These are phyloP conservation scores for Salmo trutta DNA, from an alignment of 2,797 vertebrate species.

Conservation along the genomic window DNA sequence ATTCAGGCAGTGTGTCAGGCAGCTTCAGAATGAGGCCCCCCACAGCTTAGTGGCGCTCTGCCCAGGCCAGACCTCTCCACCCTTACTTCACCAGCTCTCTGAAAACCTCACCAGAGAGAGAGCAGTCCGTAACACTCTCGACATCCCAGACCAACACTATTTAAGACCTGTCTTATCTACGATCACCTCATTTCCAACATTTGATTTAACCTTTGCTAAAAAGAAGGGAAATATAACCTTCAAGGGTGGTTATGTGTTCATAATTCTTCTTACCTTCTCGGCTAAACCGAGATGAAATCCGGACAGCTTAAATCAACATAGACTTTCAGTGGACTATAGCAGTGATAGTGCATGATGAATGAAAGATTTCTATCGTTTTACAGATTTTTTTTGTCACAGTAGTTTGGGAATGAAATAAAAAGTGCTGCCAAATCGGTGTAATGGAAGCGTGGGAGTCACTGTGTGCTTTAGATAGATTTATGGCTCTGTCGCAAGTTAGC, in stretches of 20 bases:
- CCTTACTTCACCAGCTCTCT: conserved; percentile 18
- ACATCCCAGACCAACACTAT: conserved; percentile 25
- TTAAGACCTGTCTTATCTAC: conserved; percentile 42
- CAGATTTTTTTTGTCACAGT: conserved; percentile 18
- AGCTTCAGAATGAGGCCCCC: conserved; percentile 41
- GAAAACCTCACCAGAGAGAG: neutral
- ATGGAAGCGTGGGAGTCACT: conserved; percentile 12
- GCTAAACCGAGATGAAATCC: conserved; percentile 56
- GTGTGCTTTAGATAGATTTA: conserved; percentile 57
- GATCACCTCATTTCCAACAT: conserved; percentile 31
- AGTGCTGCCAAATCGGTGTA: no score
- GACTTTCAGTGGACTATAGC: conserved; percentile 47
- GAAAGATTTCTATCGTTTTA: conserved; percentile 54
- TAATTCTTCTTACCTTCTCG: conserved; percentile 36
- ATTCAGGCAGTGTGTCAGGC: conserved; percentile 50
- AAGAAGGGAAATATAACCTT: conserved; percentile 37
- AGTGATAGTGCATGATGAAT: conserved; percentile 47
- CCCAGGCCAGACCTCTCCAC: neutral
- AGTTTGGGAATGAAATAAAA: no score
- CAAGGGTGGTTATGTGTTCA: conserved; percentile 19
- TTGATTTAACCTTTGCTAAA: conserved; percentile 50
- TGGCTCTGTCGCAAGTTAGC: conserved; percentile 42
- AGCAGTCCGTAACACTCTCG: conserved; percentile 38
- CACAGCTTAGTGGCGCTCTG: conserved; percentile 38
- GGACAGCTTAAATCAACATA: conserved; percentile 55